Conservation (phyloP, 2,888 invertebrate genomes). For the Geotrupes spiniger region DNA sequence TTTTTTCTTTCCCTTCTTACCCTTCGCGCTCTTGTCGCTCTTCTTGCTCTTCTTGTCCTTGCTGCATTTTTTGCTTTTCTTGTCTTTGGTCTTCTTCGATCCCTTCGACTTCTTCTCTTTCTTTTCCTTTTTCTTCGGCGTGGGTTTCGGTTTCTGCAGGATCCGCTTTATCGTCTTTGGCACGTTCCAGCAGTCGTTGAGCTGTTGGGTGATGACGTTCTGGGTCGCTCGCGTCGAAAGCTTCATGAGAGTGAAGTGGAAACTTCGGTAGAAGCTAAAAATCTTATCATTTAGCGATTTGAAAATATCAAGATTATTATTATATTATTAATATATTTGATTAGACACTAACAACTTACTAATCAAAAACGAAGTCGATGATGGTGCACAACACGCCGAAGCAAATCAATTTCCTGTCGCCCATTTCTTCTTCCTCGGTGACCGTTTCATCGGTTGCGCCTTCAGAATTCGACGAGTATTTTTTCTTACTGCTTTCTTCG, state of each 20-base stretch:
- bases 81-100: slow-evolving; percentile 25
- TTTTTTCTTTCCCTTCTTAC: slow-evolving; percentile 22
- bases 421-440: slow-evolving; percentile 22
- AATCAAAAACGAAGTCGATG: slow-evolving; percentile 42
- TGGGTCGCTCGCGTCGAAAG: slow-evolving; percentile 39
- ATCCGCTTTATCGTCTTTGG: slow-evolving; percentile 44
- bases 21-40: slow-evolving; percentile 25
- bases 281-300: no score
- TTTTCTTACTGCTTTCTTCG: slow-evolving; percentile 11
- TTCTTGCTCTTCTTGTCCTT: slow-evolving; percentile 25
- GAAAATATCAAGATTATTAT: no score
- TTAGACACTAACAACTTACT: slow-evolving; percentile 12
- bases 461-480: no score
- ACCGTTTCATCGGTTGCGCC: background rate
- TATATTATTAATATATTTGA: background rate
- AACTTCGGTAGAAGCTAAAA: slow-evolving; percentile 45
- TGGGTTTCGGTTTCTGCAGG: slow-evolving; percentile 33
- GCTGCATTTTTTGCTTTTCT: slow-evolving; percentile 30
- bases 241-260: slow-evolving; percentile 43
- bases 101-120: slow-evolving; percentile 31
- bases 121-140: slow-evolving; percentile 30
- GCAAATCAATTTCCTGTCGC: slow-evolving; percentile 37
- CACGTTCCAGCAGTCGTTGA: slow-evolving; percentile 42
- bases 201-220: slow-evolving; percentile 39
- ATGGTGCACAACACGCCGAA: slow-evolving; percentile 42